Base-by-base conservation (phyloP, 2,113 vertebrate species). In the Sceloporus undulatus region DNA sequence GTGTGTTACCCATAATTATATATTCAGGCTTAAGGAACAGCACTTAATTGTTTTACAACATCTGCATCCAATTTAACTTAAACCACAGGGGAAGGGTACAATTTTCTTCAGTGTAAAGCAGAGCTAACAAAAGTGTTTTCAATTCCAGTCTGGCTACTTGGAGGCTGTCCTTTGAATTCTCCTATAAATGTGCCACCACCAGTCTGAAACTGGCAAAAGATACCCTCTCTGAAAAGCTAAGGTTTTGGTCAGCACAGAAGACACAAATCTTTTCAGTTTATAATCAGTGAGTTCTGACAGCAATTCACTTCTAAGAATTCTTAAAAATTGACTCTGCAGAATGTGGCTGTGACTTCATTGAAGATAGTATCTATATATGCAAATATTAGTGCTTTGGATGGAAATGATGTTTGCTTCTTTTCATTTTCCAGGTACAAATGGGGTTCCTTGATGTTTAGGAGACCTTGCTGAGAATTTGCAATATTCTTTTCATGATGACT, bases 31-130 rank as follows among this genome's bases (percentile, higher is more conserved):
- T 7, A 85, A 75, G 16, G 9, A 91, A 85, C 14, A 54, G 9
- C 80, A 92, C 18, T 0, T 74, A 88, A 88, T 84, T 86, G 54
- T 70, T 86, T 9, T 6, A 9, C 40, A 62, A 82, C 38, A 21
- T 54, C 29, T 62, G 0, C 56, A 81, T 82, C 1, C 19, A 82
- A 73, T 88, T 10, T 59, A 74, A 23, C 68, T 84, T 84, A 54
- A n/a, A 27, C n/a, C 79, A n/a, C 56, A 19, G 21, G 62, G 8
- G 10, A 70, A 70, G 10, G 2, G 21, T 62, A n/a, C 9, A 14
- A 0, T 59, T 91, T 88, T 92, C 87, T 75, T 56, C 76, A 14
- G 54, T 0, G 5, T 56, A 65, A 82, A 90, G 4, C 2, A 91
- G 68, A 88, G 74, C 1, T 84, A 90, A 73, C 1, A 6, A 76